A percentile compares a stretch with the other conserved stretches of the same genome.
Conservation (phyloP, 2,113 vertebrate genomes). For the Illadopsis cleaveri region DNA sequence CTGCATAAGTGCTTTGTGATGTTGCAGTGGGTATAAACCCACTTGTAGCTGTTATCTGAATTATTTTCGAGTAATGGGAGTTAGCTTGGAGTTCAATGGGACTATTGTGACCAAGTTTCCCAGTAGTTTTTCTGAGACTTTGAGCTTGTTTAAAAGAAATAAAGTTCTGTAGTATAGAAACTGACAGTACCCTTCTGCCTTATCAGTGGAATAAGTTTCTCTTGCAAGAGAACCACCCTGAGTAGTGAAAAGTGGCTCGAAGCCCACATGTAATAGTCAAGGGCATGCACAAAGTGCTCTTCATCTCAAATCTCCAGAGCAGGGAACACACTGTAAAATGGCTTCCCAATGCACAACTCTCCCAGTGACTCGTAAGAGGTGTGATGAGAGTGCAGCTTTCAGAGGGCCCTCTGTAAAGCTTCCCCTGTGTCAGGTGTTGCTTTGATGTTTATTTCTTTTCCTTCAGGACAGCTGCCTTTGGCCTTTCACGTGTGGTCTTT, state of each 20-base stretch:
- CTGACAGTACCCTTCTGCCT: neutral
- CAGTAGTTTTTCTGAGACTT: neutral
- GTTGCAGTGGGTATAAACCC: neutral
- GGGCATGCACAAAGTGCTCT: neutral
- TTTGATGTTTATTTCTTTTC: neutral
- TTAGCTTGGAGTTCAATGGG: neutral
- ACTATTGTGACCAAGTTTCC: neutral
- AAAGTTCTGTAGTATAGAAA: neutral
- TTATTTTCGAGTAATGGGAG: neutral
- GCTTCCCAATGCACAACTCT: neutral
- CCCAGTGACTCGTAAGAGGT: neutral
- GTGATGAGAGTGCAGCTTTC: neutral
- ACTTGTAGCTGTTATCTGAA: neutral
- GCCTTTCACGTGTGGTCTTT: accelerated
- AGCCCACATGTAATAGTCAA: neutral
- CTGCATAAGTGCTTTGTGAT: neutral
- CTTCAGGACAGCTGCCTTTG: neutral
- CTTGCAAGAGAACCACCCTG: neutral
- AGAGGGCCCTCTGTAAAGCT: neutral
- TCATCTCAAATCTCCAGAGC: neutral
- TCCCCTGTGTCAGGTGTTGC: neutral
- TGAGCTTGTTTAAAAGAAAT: neutral
- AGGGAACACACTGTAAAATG: neutral
- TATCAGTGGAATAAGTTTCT: neutral
- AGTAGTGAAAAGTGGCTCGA: neutral